Percentiles rank a stretch among this genome's conserved stretches.
These are phyloP conservation scores for Esox masquinongy DNA, from an alignment of 2,797 vertebrate genomes.

Conservation along the genomic window DNA sequence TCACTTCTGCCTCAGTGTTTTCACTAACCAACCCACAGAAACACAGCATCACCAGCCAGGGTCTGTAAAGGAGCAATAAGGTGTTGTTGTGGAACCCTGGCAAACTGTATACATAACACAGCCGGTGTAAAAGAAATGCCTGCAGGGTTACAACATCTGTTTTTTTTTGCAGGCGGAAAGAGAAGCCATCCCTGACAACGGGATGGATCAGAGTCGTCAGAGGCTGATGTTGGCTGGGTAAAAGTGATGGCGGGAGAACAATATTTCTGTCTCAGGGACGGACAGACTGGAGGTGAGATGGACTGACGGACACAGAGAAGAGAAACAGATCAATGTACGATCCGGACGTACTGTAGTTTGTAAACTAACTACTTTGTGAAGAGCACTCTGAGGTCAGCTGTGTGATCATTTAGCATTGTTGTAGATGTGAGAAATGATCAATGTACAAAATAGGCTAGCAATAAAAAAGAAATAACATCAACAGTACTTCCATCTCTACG, in stretches of 20 bases:
- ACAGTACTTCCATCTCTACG: conserved; percentile 13
- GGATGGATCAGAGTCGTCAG: too few relatives aligned
- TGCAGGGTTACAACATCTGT: too few relatives aligned
- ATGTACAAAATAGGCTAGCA: not conserved
- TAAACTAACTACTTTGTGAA: not conserved
- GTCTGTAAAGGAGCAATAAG: not conserved
- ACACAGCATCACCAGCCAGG: not conserved
- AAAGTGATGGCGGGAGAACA: not conserved
- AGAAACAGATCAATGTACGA: not conserved
- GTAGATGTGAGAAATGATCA: not conserved
- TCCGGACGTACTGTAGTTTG: not conserved
- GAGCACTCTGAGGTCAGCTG: not conserved
- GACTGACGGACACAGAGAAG: not conserved
- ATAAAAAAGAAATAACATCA: not conserved
- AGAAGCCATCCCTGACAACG: too few relatives aligned
- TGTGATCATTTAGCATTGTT: not conserved
- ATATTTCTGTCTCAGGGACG: not conserved
- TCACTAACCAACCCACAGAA: conserved; percentile 35
- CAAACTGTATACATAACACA: not conserved
- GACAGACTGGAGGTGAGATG: not conserved
- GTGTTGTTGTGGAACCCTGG: not conserved
- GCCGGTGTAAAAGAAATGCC: not conserved
- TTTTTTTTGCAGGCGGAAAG: too few relatives aligned
- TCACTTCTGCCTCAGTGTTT: conserved; percentile 35
- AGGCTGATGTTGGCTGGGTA: too few relatives aligned